A percentile compares a stretch with the other conserved stretches of the same genome.
phyloP scores from a whole-genome alignment of 2,888 invertebrate species.

The Eueremaeus valkanovi region DNA sequence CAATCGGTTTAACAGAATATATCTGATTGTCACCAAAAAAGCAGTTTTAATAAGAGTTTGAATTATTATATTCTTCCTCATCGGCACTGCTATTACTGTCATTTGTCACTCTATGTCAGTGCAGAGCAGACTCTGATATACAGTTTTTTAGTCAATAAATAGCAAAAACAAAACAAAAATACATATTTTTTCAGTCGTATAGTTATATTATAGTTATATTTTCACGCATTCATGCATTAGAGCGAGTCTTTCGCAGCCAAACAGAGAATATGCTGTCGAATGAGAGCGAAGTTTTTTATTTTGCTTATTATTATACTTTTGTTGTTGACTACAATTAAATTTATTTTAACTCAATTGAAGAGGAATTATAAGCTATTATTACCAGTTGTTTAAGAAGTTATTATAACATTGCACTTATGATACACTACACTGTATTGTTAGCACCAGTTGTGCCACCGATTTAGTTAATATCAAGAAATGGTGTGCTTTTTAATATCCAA shows the following conservation, averaged over 20 bases:
- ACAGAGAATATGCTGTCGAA: too few relatives aligned
- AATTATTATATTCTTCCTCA: slow-evolving; percentile 23
- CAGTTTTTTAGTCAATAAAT: slow-evolving; percentile 13
- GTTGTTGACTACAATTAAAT: slow-evolving; percentile 20
- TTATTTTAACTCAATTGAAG: slow-evolving; percentile 28
- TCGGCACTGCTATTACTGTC: not conserved
- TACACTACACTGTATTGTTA: too few relatives aligned
- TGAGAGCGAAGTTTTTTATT: not conserved
- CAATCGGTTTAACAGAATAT: not conserved
- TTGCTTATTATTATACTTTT: not conserved
- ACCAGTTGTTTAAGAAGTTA: not conserved
- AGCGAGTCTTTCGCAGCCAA: slow-evolving; percentile 14
- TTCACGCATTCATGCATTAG: slow-evolving; percentile 23
- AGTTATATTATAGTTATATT: slow-evolving; percentile 8
- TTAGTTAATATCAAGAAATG: not conserved
- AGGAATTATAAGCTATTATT: slow-evolving; percentile 16
- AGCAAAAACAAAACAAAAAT: slow-evolving; percentile 17
- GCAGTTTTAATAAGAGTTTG: not conserved
- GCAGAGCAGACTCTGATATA: slow-evolving; percentile 11
- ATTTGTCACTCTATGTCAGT: slow-evolving; percentile 5
- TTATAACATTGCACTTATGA: not conserved
- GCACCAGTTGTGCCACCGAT: slow-evolving; percentile 7
- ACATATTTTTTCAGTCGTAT: not conserved
- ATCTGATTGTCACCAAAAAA: not conserved
- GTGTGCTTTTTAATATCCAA: not conserved